Conservation (phyloP, 92 coral and sea anemone genomes). For the Epizoanthus ramosus region DNA sequence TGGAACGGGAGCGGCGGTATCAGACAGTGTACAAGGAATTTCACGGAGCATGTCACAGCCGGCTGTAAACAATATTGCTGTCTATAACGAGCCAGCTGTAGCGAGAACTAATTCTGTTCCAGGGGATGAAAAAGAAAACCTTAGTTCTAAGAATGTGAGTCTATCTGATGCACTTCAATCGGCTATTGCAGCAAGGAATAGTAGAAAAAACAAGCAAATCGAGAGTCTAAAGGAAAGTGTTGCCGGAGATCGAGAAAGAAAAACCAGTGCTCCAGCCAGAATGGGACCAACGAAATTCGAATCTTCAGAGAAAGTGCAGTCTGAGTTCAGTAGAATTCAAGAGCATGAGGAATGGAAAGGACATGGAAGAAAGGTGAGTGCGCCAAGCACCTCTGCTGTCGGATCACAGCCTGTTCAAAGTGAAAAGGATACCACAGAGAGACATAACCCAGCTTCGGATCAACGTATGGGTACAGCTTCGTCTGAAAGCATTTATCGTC, state of each 20-base stretch:
- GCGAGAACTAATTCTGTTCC: slow-evolving; percentile 4
- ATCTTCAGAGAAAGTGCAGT: slow-evolving; percentile 59
- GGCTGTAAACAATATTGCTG: neutral
- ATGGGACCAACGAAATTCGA: slow-evolving; percentile 50
- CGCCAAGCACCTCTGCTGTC: neutral
- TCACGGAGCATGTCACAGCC: slow-evolving; percentile 39
- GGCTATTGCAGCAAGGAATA: slow-evolving; percentile 79
- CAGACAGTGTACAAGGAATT: neutral
- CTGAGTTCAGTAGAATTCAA: slow-evolving; percentile 45
- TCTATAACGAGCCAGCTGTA: neutral
- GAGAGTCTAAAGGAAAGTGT: neutral
- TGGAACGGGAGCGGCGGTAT: neutral
- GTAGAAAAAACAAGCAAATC: slow-evolving; percentile 35
- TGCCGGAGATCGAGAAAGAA: slow-evolving; percentile 47
- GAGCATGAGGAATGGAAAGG: slow-evolving; percentile 15
- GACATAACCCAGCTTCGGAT: neutral
- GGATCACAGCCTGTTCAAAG: slow-evolving; percentile 27
- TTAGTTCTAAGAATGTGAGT: slow-evolving; percentile 40
- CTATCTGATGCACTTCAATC: slow-evolving; percentile 76
- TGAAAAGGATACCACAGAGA: slow-evolving; percentile 23
- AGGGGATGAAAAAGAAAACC: neutral
- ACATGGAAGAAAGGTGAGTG: slow-evolving; percentile 24
- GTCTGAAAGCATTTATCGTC: slow-evolving; percentile 46
- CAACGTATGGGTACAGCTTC: slow-evolving; percentile 31
- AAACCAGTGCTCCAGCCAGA: slow-evolving; percentile 65